Base-by-base conservation (phyloP, 2,797 vertebrate genomes). In the Ciconia nigra region DNA sequence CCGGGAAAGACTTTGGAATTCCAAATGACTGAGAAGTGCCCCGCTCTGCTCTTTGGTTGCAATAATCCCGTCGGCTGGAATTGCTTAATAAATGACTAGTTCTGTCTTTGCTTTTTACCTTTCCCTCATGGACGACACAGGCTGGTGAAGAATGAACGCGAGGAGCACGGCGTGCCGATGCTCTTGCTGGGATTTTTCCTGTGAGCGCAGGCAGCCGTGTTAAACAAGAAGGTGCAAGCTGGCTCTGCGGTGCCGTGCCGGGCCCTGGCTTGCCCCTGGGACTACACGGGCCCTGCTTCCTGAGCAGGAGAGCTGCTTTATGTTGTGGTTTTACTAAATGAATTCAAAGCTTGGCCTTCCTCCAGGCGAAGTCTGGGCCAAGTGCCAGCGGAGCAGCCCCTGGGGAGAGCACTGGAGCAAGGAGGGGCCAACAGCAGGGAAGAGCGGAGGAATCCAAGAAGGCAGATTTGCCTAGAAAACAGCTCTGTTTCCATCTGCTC, bases 311-410 rank as follows among this genome's bases (percentile, higher is more conserved):
- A 96, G 94, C 91, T 91, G 91, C 93, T 96, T 91, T 91, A 91
- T 95, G 92, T 97, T 96, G 97, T 96, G 97, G 96, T 95, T 97
- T 96, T 88, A 92, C 76, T 95, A 93, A 82, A 91, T 92, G 96
- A 95, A 92, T 96, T 96, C 96, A 96, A 95, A 89, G 92, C 93
- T 95, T 97, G 97, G 97, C 97, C 70, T 86, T 67, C 51, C 65
- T 97, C 97, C 97, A 97, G 95, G 78, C 92, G 1, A 52, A 90
- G 96, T 52, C 95, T 90, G 97, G 96, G 96, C 96, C 83, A 54
- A 29, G 70, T 79, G 95, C 96, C 93, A 96, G 87, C 22, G 0
- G 89, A 94, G 94, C 95, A 90, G 95, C 95, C 94, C 95, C 88
- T 49, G 77, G 95, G 95, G 93, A 96, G 87, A 90, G 83, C 92